Base-by-base conservation (phyloP, 2,113 vertebrate genomes). In the Gadus chalcogrammus region DNA sequence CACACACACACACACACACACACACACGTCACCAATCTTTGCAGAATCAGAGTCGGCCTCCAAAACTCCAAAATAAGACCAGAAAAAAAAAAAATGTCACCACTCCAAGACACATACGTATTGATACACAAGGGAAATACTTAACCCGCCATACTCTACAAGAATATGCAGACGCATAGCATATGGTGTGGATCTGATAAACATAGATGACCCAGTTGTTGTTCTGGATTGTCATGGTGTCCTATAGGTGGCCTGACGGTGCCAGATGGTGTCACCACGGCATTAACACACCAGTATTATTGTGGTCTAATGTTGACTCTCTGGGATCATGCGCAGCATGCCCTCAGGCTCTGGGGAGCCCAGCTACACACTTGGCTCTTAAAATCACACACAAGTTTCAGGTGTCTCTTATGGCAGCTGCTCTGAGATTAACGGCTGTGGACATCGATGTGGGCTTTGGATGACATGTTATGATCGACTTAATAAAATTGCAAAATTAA, bases 61-160 rank as follows among this genome's bases (percentile, higher is more conserved):
- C 31, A 35, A 35, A 35, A 35, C 15, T 53, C 53, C 24, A 24
- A 24, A 24, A 24, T 24, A 35, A 4, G 31, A 35, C 31, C 31
- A 35, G 31, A 35, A 35, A 20, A 35, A 35, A 35, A 35, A 35
- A 35, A 31, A 31, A 5, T 31, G 31, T 31, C 31, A 31, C 31
- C 31, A 35, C 31, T 35, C 31, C 31, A 35, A 3, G 31, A 35
- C 31, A 35, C 61, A 48, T 59, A 82, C 69, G 69, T 27, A 60
- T 22, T 35, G 72, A 12, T 71, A 69, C 55, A 77, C 77, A 74
- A 67, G 75, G 69, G 12, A 78, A 18, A 38, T n/a, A 67, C 65
- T 59, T 69, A 75, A 70, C 15, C 70, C 59, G 53, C 65, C 38
- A 61, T 28, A 31, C 72, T 67, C 69, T 1, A 24, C 42, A 67